Evolutionary conservation across 2,888 invertebrate genomes (phyloP), one percentile per base, ranked within the genome.

Genomic region (Polymixis lichenea): DNA sequence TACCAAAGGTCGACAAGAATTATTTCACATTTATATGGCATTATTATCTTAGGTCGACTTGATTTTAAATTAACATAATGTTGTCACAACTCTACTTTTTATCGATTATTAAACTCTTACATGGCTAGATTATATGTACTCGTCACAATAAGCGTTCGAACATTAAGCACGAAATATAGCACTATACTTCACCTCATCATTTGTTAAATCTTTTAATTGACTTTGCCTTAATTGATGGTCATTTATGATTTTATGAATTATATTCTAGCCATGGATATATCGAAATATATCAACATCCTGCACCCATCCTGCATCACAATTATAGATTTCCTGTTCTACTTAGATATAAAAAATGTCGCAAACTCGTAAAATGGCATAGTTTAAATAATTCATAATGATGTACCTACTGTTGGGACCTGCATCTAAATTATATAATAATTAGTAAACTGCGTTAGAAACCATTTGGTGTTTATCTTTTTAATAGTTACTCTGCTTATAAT

Each of bases 11-110:
- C 82, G 82, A 80, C 78, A 85, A 82, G 70, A 77, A 83, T 72
- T 78, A 87, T 85, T 85, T 87, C 86, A 87, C 78, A 83, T 55
- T 88, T 85, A 86, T 89, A 89, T 89, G 89, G 89, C 89, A 87
- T 83, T 86, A 71, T 77, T 65, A 78, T 75, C 86, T 82, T 86
- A 87, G 77, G 75, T 84, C 85, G 78, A 87, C 69, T 79, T 76
- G 67, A 77, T 75, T 86, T 81, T 73, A 80, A 62, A 81, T 69
- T 78, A 79, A 80, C 51, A 73, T 70, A 62, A 78, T 72, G 69
- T 55, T 69, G 87, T 83, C 84, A 78, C 80, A 83, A 76, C 74
- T 81, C 76, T 76, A 77, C 58, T 72, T 72, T 76, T 72, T 38
- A 77, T 72, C 61, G 25, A 77, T 82, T 75, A 72, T 85, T 82